Percentiles rank a stretch among this genome's conserved stretches.
Conservation (phyloP, 2,797 vertebrate species). For the Chelon auratus region DNA sequence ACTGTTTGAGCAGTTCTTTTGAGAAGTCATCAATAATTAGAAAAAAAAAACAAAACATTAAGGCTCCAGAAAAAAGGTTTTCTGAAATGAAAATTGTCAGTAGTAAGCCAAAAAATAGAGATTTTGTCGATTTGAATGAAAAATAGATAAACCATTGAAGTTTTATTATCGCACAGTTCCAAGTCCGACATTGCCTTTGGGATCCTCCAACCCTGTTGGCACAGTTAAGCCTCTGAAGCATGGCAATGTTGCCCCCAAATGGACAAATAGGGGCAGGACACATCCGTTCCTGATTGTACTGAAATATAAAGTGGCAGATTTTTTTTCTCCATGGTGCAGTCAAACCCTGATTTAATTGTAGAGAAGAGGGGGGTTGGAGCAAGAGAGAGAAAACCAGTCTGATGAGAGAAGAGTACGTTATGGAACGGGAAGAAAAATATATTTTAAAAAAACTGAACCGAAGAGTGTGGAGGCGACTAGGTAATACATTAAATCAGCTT, state of each 20-base stretch:
- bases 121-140: constrained; percentile 84
- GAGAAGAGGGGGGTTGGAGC: constrained; percentile 79
- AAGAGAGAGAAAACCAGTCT: constrained; percentile 79
- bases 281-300: constrained; percentile 82
- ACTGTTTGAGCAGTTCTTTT: constrained; percentile 82
- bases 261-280: constrained; percentile 81
- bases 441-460: constrained; percentile 39
- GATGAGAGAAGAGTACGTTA: constrained; percentile 76
- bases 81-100: constrained; percentile 84
- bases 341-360: constrained; percentile 83
- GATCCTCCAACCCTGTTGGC: constrained; percentile 83
- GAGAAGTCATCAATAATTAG: constrained; percentile 81
- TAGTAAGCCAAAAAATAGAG: constrained; percentile 85
- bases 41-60: constrained; percentile 77
- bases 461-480: constrained; percentile 75
- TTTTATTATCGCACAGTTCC: constrained; percentile 80
- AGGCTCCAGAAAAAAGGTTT: constrained; percentile 83
- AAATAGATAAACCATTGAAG: constrained; percentile 83
- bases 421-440: constrained; percentile 66
- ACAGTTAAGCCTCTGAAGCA: constrained; percentile 81
- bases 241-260: constrained; percentile 82
- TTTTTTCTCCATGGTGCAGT: constrained; percentile 76
- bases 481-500: constrained; percentile 86
- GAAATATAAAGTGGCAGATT: constrained; percentile 84
- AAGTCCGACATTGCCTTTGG: constrained; percentile 80